A percentile compares a stretch with the other conserved stretches of the same genome.
phyloP scores from a whole-genome alignment of 2,113 vertebrate species.

The Triplophysa rosa region DNA sequence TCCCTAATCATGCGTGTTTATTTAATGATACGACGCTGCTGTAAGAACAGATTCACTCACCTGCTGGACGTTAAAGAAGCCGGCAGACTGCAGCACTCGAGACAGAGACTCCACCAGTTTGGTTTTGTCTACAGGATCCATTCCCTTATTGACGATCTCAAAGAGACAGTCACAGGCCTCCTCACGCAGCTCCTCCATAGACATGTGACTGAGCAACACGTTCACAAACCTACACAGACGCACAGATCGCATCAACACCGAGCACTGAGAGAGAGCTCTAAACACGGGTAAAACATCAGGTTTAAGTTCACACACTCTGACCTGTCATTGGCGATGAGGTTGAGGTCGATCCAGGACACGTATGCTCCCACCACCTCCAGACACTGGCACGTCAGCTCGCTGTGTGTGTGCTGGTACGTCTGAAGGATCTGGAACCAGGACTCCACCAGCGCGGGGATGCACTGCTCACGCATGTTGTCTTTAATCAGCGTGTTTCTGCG shows the following conservation, averaged over 20 bases:
- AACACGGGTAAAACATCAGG: no score
- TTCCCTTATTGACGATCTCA: conserved; percentile 98
- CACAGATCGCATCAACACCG: not conserved
- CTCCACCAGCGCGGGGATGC: conserved; percentile 94
- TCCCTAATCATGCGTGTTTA: no score
- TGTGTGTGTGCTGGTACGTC: conserved; percentile 89
- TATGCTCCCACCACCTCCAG: conserved; percentile 97
- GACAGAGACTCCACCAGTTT: conserved; percentile 96
- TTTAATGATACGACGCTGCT: no score
- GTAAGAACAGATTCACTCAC: conserved; percentile 61
- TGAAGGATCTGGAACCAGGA: conserved; percentile 99
- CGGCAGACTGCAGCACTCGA: conserved; percentile 90
- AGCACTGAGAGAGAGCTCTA: no score
- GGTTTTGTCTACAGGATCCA: conserved; percentile 97
- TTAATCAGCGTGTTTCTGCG: conserved; percentile 95
- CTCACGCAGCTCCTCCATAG: conserved; percentile 93
- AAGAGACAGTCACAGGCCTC: conserved; percentile 98
- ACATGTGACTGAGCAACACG: conserved; percentile 97
- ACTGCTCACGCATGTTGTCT: conserved; percentile 94
- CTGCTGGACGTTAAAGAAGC: conserved; percentile 95
- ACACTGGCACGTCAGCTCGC: conserved; percentile 97
- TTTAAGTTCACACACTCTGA: conserved; percentile 54
- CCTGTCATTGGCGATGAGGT: conserved; percentile 98
- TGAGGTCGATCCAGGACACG: conserved; percentile 98
- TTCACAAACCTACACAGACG: conserved; percentile 86